Evolutionary conservation across 2,797 vertebrate genomes (phyloP).

Genomic region (Cryptoprocta ferox): DNA sequence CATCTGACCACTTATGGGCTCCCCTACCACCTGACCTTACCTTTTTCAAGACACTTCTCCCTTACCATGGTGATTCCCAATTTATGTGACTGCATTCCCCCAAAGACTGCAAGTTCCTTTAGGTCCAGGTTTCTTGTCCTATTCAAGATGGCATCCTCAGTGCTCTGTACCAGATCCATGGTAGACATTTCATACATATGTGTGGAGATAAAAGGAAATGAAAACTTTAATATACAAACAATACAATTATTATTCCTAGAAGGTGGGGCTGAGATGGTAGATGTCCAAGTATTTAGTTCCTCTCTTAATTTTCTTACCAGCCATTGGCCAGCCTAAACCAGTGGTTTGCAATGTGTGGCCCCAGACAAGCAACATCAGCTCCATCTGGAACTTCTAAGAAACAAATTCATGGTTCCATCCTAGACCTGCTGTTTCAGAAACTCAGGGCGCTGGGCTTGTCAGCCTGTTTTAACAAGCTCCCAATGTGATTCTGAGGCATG

Average conservation of each 20-base stretch:
- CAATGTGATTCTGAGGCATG: background rate
- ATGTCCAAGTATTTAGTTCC: background rate
- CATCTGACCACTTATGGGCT: background rate
- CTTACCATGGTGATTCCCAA: background rate
- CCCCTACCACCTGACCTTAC: background rate
- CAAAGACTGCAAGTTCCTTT: background rate
- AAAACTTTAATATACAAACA: background rate
- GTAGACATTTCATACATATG: background rate
- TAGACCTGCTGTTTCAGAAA: background rate
- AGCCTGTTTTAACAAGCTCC: background rate
- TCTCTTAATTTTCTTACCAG: background rate
- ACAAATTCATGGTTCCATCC: background rate
- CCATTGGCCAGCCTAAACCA: background rate
- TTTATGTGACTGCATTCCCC: background rate
- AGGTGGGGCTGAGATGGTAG: background rate
- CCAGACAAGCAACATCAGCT: background rate
- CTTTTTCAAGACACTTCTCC: background rate
- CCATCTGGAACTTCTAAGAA: background rate
- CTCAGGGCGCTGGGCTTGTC: background rate
- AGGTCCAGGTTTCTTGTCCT: background rate
- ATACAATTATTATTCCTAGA: background rate
- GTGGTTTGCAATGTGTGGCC: too few species aligned
- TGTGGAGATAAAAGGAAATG: conserved; percentile 2
- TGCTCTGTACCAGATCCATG: background rate
- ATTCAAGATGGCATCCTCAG: background rate